These are phyloP conservation scores for Mellilla xanthometata DNA, from an alignment of 2,888 invertebrate genomes.

Conservation along the genomic window DNA sequence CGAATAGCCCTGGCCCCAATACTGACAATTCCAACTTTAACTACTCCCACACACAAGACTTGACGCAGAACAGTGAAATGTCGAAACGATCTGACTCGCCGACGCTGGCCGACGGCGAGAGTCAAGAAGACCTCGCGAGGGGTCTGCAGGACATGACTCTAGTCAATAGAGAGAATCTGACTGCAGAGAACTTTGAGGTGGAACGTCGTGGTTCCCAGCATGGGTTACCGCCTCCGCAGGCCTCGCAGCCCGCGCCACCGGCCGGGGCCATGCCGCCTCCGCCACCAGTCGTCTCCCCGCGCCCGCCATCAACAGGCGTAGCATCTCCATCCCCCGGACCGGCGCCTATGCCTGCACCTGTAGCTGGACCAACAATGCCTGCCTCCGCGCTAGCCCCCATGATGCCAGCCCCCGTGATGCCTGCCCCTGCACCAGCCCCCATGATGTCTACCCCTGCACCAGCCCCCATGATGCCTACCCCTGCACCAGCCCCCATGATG, in stretches of 20 bases:
- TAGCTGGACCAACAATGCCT: background rate
- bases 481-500: constrained; percentile 22
- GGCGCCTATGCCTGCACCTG: background rate
- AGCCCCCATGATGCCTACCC: constrained; percentile 2
- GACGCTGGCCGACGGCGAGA: constrained; percentile 46
- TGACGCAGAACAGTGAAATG: constrained; percentile 56
- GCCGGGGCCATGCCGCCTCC: constrained; percentile 15
- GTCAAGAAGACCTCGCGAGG: constrained; percentile 56
- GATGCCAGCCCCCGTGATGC: background rate
- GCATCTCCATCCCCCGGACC: too few species aligned
- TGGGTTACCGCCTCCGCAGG: constrained; percentile 9
- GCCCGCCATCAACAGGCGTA: constrained; percentile 2
- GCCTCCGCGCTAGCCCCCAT: background rate
- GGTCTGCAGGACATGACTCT: constrained; percentile 66
- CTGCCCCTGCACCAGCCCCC: constrained; percentile 11
- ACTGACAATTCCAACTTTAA: constrained; percentile 69
- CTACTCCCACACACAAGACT: constrained; percentile 54
- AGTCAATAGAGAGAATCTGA: constrained; percentile 50
- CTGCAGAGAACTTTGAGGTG: constrained; percentile 36
- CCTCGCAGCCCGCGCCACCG: constrained; percentile 5
- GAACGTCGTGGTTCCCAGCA: constrained; percentile 25
- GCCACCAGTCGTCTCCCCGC: constrained; percentile 3
- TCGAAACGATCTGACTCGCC: constrained; percentile 52
- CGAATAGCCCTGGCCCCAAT: constrained; percentile 68
- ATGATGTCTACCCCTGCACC: constrained; percentile 8